Percentiles rank a stretch among this genome's conserved stretches.
Conservation (phyloP, 2,113 vertebrate species). For the Heloderma charlesbogerti region DNA sequence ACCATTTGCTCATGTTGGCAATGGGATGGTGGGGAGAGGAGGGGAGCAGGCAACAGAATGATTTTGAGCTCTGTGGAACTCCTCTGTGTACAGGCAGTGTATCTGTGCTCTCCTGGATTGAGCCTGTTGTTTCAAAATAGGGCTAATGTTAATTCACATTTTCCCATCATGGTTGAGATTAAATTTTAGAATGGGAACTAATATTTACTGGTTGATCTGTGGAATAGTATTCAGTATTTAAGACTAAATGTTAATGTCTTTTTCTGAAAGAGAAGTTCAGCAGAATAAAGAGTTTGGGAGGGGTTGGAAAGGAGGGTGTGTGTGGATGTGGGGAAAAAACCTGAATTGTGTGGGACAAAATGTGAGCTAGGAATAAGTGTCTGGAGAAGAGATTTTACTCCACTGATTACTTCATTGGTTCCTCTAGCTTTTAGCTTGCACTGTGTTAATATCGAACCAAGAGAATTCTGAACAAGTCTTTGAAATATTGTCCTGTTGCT, state of each 20-base stretch:
- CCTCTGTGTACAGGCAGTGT: background rate
- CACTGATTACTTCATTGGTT: background rate
- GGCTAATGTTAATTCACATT: background rate
- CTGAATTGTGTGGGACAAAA: background rate
- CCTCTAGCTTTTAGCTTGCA: background rate
- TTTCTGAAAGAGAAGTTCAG: background rate
- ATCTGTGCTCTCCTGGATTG: background rate
- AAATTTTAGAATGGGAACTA: background rate
- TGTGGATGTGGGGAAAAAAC: background rate
- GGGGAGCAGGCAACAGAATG: too few species aligned
- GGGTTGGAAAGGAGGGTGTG: background rate
- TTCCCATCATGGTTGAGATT: background rate
- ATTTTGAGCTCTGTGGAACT: background rate
- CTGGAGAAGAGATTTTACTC: background rate
- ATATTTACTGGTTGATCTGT: background rate
- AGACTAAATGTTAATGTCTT: too few species aligned
- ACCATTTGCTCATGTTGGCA: background rate
- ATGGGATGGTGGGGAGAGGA: background rate
- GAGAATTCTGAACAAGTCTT: conserved; percentile 13
- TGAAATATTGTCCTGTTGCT: background rate
- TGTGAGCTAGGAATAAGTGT: background rate
- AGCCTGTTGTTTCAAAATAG: background rate
- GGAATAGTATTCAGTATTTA: background rate
- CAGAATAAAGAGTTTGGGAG: background rate
- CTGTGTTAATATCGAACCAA: background rate